Percentiles rank a stretch among this genome's conserved stretches.
These are phyloP conservation scores for Poeciliopsis infans DNA, from an alignment of 2,797 vertebrate species.

Conservation along the genomic window DNA sequence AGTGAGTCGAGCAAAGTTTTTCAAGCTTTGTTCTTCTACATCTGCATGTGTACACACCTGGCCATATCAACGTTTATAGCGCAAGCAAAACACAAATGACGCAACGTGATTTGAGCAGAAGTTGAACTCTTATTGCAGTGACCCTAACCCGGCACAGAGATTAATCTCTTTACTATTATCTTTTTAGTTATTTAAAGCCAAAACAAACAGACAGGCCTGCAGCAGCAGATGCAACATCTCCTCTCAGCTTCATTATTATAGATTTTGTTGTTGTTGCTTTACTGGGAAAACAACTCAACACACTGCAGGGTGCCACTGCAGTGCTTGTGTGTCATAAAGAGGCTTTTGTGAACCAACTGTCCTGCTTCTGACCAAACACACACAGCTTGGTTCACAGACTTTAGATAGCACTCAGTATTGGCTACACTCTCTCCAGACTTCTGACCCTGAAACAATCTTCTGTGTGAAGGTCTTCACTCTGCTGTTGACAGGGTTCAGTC, in stretches of 20 bases:
- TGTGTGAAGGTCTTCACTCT: not conserved
- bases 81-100: not conserved
- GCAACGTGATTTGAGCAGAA: not conserved
- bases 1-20: slow-evolving; percentile 40
- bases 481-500: not conserved
- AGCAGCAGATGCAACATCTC: slow-evolving; percentile 58
- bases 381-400: slow-evolving; percentile 37
- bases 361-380: slow-evolving; percentile 52
- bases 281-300: slow-evolving; percentile 58
- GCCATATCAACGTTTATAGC: slow-evolving; percentile 21
- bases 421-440: slow-evolving; percentile 56
- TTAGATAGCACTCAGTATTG: slow-evolving; percentile 48
- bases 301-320: slow-evolving; percentile 57
- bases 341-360: slow-evolving; percentile 60
- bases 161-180: slow-evolving; percentile 39
- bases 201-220: slow-evolving; percentile 41
- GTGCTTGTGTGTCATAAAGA: slow-evolving; percentile 45
- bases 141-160: slow-evolving; percentile 20
- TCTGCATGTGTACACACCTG: slow-evolving; percentile 23
- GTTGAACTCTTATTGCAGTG: slow-evolving; percentile 1
- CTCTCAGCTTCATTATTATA: slow-evolving; percentile 51
- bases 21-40: slow-evolving; percentile 32
- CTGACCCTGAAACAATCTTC: slow-evolving; percentile 38
- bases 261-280: slow-evolving; percentile 9
- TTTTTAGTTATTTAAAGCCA: slow-evolving; percentile 27